These are phyloP conservation scores for Cherax destructor DNA, from an alignment of 1,140 invertebrate species.

Conservation along the genomic window DNA sequence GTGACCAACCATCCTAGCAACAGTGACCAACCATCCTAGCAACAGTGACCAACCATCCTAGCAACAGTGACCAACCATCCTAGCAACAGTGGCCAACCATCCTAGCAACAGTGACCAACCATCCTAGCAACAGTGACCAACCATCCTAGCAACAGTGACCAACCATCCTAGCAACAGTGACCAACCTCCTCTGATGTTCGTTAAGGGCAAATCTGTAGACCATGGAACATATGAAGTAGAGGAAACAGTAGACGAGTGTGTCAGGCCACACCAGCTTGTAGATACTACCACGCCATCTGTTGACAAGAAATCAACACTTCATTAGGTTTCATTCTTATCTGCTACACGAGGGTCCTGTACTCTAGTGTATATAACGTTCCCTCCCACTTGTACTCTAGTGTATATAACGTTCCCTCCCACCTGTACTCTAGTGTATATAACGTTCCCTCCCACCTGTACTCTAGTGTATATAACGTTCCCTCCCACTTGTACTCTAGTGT, in stretches of 20 bases:
- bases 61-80: no score
- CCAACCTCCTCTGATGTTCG: slow-evolving; percentile 72
- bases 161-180: background rate
- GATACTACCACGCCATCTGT: slow-evolving; percentile 77
- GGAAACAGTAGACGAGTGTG: slow-evolving; percentile 75
- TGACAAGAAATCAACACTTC: background rate
- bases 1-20: slow-evolving; percentile 19
- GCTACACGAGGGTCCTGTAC: no score
- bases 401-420: no score
- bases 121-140: background rate
- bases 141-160: background rate
- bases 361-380: no score
- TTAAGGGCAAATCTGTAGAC: slow-evolving; percentile 76
- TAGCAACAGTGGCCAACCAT: no score
- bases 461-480: no score
- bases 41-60: background rate
- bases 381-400: no score
- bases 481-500: no score
- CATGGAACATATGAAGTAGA: slow-evolving; percentile 75
- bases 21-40: background rate
- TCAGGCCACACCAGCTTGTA: slow-evolving; percentile 78
- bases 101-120: background rate
- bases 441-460: no score
- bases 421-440: no score
- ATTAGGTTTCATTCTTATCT: no score